These are phyloP conservation scores for Carassius gibelio DNA, from an alignment of 2,113 vertebrate genomes.

Conservation along the genomic window DNA sequence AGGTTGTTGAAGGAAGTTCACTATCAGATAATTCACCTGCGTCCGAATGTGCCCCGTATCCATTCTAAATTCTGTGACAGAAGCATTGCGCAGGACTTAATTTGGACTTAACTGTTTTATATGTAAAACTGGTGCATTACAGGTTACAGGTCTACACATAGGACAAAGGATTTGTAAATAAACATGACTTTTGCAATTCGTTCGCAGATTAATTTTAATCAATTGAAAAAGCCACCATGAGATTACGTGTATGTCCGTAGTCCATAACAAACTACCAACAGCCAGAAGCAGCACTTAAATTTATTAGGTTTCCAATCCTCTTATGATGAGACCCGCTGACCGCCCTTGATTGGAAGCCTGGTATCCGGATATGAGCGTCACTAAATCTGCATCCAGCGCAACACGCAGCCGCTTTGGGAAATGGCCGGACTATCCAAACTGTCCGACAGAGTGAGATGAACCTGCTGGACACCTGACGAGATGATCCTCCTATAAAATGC, in stretches of 20 bases:
- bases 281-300: constrained; percentile 14
- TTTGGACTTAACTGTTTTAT: background rate
- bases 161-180: background rate
- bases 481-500: background rate
- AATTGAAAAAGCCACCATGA: background rate
- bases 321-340: constrained; percentile 5
- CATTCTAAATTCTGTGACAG: too few species aligned
- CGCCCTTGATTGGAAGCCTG: constrained; percentile 27
- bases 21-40: background rate
- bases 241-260: background rate
- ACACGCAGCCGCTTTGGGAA: background rate
- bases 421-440: background rate
- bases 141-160: background rate
- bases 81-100: too few species aligned
- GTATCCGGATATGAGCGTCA: constrained; percentile 30
- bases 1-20: background rate
- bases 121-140: background rate
- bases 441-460: background rate
- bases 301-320: constrained; percentile 34
- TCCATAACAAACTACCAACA: background rate
- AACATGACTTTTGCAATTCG: background rate
- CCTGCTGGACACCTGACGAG: background rate
- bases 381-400: constrained; percentile 23
- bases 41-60: too few species aligned
- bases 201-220: background rate